These are phyloP conservation scores for Lycodopsis pacificus DNA, from an alignment of 2,797 vertebrate species.

Conservation along the genomic window DNA sequence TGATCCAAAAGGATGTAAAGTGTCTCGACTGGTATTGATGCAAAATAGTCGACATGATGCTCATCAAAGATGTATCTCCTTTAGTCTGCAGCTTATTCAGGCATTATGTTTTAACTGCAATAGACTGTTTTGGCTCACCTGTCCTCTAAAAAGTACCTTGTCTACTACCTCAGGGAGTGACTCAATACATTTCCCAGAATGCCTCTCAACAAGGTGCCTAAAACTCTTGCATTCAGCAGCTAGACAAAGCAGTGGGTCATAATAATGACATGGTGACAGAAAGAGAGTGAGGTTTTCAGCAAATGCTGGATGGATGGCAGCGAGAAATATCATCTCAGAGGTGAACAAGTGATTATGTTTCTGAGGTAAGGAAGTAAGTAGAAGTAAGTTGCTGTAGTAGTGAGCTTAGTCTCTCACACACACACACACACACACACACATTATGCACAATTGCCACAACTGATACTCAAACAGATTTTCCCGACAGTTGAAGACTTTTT, in stretches of 20 bases:
- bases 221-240: not conserved
- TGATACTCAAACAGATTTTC: constrained; percentile 46
- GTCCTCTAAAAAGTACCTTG: not conserved
- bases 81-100: no score
- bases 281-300: not conserved
- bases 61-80: not conserved
- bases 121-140: not conserved
- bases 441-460: constrained; percentile 4
- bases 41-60: not conserved
- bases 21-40: not conserved
- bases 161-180: not conserved
- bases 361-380: not conserved
- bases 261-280: not conserved
- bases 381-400: not conserved
- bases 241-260: not conserved
- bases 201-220: not conserved
- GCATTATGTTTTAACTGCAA: not conserved
- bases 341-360: not conserved
- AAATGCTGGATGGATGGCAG: not conserved
- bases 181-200: constrained; percentile 28
- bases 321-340: not conserved
- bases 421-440: constrained; percentile 23
- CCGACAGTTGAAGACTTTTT: constrained; percentile 72
- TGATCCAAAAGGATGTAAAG: not conserved
- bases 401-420: not conserved